Base-by-base conservation (phyloP, 2,113 vertebrate genomes). In the Tenrec ecaudatus region DNA sequence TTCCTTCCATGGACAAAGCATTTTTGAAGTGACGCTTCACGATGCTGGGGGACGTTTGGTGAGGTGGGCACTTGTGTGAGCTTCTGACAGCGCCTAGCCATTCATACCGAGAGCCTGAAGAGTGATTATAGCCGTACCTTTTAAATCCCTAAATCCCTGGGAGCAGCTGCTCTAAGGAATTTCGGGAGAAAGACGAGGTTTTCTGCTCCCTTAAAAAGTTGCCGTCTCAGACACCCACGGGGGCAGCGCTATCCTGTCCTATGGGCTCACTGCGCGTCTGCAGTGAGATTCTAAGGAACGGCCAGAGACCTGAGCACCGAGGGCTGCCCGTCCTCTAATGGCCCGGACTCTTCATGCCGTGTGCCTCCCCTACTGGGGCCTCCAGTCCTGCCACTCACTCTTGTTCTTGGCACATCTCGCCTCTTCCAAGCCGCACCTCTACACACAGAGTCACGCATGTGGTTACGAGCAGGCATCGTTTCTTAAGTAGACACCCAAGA, bases 371-470 rank as follows among this genome's bases (percentile, higher is more conserved):
- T 27, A 3, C 64, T 22, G 38, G 83, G 17, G 29, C 0, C 1
- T 29, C 7, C 20, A 22, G 0, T 27, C 33, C n/a, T 69, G 27
- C 71, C 1, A 0, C 81, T 69, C 62, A 5, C 53, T 47, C 73
- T 83, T 25, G n/a, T 57, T 80, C 76, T 73, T 43, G 58, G 47
- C 64, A 33, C 23, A 31, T 47, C 75, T 88, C 77, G 27, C 71
- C 29, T 57, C 78, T 79, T 93, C 79, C 19, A 25, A 93, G 84
- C 38, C 53, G 81, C 20, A 47, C 36, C 92, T 75, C 53, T 38
- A 73, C 43, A 27, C 2, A 23, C 19, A 68, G 60, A 43, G 38
- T 69, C 40, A n/a, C 0, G 14, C 29, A 27, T 9, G 6, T 79
- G 75, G 75, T 29, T 20, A 0, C 0, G 76, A 92, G 64, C 4